Evolutionary conservation across 2,888 invertebrate species (phyloP).

Genomic region (Hecatera dysodea): DNA sequence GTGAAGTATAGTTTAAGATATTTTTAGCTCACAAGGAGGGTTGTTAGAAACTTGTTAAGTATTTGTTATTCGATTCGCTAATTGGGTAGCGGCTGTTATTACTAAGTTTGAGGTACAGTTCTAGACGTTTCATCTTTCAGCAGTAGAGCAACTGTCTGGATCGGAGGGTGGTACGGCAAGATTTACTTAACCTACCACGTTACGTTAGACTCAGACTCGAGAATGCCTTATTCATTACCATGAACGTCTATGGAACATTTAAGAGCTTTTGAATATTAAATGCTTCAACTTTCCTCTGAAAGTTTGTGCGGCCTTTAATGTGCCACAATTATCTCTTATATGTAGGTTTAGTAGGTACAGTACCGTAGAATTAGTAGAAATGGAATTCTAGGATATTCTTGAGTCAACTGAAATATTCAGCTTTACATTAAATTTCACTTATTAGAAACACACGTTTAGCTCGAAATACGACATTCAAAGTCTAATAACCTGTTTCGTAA

Average conservation of each 20-base stretch:
- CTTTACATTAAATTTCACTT: slow-evolving; percentile 21
- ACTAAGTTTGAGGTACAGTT: slow-evolving; percentile 66
- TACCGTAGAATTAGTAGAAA: background rate
- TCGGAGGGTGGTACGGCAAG: slow-evolving; percentile 53
- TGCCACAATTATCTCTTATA: background rate
- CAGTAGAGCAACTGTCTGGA: slow-evolving; percentile 66
- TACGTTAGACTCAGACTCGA: slow-evolving; percentile 43
- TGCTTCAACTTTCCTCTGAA: slow-evolving; percentile 11
- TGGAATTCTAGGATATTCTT: slow-evolving; percentile 6
- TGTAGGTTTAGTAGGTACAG: background rate
- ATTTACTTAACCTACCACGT: slow-evolving; percentile 66
- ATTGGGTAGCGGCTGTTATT: slow-evolving; percentile 72
- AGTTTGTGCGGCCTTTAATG: slow-evolving; percentile 20
- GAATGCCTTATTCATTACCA: slow-evolving; percentile 26
- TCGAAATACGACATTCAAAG: slow-evolving; percentile 36
- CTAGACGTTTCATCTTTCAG: slow-evolving; percentile 65
- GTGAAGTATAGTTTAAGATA: background rate
- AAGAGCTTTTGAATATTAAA: slow-evolving; percentile 54
- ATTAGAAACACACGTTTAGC: slow-evolving; percentile 19
- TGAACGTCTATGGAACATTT: slow-evolving; percentile 37
- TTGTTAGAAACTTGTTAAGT: slow-evolving; percentile 47
- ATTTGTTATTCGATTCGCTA: slow-evolving; percentile 68
- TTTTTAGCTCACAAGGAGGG: slow-evolving; percentile 11
- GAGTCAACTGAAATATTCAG: slow-evolving; percentile 5
- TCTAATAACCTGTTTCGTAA: slow-evolving; percentile 41